These are phyloP conservation scores for Hippocampus comes DNA, from an alignment of 2,113 vertebrate genomes.

Conservation along the genomic window DNA sequence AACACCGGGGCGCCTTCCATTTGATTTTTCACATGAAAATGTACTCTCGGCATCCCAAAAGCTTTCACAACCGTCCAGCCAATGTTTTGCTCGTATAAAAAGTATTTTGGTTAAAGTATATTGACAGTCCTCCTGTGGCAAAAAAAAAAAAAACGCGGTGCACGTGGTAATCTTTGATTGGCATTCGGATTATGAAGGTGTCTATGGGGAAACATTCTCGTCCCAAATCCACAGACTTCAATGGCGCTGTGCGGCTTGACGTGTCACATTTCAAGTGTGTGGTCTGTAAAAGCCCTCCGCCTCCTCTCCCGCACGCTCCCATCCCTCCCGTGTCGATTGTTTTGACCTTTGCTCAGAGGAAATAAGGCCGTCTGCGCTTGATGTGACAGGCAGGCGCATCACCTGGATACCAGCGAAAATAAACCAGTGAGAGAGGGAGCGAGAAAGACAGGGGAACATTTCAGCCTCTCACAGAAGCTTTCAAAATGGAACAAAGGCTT, in stretches of 20 bases:
- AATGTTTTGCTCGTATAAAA: background rate
- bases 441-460: slow-evolving; percentile 64
- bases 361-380: slow-evolving; percentile 58
- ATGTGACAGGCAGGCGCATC: slow-evolving; percentile 71
- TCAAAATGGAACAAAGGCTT: slow-evolving; percentile 72
- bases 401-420: slow-evolving; percentile 72
- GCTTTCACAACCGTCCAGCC: background rate
- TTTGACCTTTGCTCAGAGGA: slow-evolving; percentile 69
- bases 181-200: no score
- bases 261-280: slow-evolving; percentile 29
- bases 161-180: no score
- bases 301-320: slow-evolving; percentile 14
- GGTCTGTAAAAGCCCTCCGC: background rate
- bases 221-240: background rate
- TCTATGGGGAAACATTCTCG: no score
- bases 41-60: background rate
- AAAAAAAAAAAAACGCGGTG: no score
- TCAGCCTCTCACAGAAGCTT: slow-evolving; percentile 71
- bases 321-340: slow-evolving; percentile 48
- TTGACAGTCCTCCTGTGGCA: no score
- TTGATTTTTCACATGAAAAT: background rate
- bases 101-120: no score
- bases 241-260: slow-evolving; percentile 6
- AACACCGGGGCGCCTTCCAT: background rate
- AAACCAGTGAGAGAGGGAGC: slow-evolving; percentile 58